Evolutionary conservation across 2,797 vertebrate genomes (phyloP), one percentile per base, ranked within the genome.

Genomic region (Rhinella marina): DNA sequence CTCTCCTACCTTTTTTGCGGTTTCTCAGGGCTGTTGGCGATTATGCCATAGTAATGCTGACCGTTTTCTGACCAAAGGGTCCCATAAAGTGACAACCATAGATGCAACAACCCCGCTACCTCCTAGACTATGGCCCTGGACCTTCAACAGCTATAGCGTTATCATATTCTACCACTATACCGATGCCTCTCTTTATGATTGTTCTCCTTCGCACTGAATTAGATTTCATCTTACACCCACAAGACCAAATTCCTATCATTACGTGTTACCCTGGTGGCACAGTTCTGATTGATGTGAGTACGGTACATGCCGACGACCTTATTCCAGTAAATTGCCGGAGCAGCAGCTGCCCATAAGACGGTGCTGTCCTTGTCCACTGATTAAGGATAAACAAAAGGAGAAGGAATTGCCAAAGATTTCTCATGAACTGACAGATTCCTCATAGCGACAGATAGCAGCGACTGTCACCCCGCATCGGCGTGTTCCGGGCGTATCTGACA

Each of bases 351-450:
- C 52, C 13, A 56, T 61, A 8, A 19, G 41, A 62, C 61, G 54
- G 7, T 48, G 59, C 17, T 48, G 81, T 50, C 73, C 61, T 88
- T 54, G 82, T 79, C 48, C 32, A n/a, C 25, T 17, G 84, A 88
- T 84, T n/a, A n/a, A 21, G 59, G 3, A 62, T 3, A 25, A 32
- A 72, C 66, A 56, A 21, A 21, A 27, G 32, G 73, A 81, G 56
- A 25, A 77, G n/a, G n/a, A 62, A 56, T 68, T 82, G 25, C 16
- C 25, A 50, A 29, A 75, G 68, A 64, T 27, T 52, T 62, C 48
- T 56, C 85, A 73, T 61, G 61, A 29, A 66, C 16, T 50, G 29
- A 3, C 48, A 70, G 52, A 59, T 11, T n/a, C 12, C 56, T 76
- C 56, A 23, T 16, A 54, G 27, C 6, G 52, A 54, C 62, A 72